Conservation (phyloP, 2,888 invertebrate genomes). For the Periphyllus acericola region DNA sequence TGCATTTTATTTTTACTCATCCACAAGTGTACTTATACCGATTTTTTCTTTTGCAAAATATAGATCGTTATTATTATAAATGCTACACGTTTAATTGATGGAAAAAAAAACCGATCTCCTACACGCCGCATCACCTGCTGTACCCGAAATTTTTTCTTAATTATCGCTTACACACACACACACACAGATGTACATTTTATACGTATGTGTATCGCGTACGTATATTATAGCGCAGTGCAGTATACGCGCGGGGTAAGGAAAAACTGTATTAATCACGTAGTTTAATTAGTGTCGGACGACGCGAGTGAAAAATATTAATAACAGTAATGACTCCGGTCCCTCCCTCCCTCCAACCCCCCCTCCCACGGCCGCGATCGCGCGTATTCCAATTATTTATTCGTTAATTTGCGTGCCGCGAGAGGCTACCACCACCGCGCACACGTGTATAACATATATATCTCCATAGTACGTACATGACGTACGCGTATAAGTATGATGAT, state of each 20-base stretch:
- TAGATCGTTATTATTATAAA: too few species aligned
- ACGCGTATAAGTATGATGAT: not conserved
- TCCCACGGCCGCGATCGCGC: not conserved
- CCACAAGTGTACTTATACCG: too few species aligned
- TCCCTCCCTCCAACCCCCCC: not conserved
- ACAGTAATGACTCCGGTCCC: not conserved
- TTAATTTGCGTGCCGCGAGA: slow-evolving; percentile 10
- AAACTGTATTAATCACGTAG: slow-evolving; percentile 30
- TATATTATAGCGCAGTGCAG: too few species aligned
- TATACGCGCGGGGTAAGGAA: not conserved
- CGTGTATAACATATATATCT: too few species aligned
- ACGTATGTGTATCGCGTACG: not conserved
- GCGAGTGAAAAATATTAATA: slow-evolving; percentile 32
- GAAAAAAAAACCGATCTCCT: too few species aligned
- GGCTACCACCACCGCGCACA: not conserved
- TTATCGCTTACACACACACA: not conserved
- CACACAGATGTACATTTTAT: not conserved
- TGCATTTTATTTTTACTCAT: too few species aligned
- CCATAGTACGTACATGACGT: not conserved
- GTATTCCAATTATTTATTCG: slow-evolving; percentile 49
- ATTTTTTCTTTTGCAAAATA: too few species aligned
- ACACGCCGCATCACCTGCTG: too few species aligned
- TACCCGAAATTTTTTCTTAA: not conserved
- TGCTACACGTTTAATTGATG: not conserved
- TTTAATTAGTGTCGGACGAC: slow-evolving; percentile 41